Conservation (phyloP, 1,140 invertebrate genomes). For the Drosophila ironensis region DNA sequence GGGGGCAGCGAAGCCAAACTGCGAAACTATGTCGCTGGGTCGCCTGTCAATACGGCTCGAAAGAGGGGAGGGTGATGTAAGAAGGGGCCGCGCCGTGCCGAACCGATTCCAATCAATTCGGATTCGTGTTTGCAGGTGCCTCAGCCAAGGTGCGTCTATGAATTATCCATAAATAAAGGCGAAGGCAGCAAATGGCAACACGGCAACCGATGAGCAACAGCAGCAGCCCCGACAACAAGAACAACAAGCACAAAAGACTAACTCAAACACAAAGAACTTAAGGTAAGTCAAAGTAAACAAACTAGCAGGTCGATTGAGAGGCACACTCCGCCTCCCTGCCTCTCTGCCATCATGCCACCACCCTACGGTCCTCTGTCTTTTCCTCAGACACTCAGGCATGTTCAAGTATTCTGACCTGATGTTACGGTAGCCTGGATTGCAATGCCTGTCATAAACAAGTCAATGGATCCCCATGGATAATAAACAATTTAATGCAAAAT, state of each 20-base stretch:
- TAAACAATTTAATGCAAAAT: constrained; percentile 5
- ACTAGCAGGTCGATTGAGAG: constrained; percentile 8
- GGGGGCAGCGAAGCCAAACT: constrained; percentile 56
- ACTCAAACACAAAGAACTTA: constrained; percentile 48
- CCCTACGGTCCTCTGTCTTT: no score
- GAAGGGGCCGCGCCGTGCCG: background rate
- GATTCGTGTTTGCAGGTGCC: constrained; percentile 53
- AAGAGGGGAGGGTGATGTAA: background rate
- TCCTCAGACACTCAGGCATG: background rate
- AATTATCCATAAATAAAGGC: constrained; percentile 65
- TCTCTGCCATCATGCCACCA: background rate
- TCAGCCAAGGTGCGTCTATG: constrained; percentile 63
- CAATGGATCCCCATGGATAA: constrained; percentile 4
- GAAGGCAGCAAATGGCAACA: constrained; percentile 60
- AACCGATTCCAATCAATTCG: constrained; percentile 45
- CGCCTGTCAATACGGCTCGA: constrained; percentile 34
- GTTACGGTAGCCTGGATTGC: constrained; percentile 13
- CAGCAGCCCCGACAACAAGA: no score
- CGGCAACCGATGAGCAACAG: background rate
- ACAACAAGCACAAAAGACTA: constrained; percentile 25
- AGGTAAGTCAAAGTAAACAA: constrained; percentile 52
- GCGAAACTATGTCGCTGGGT: constrained; percentile 75
- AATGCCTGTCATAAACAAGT: constrained; percentile 22
- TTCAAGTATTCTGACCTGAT: constrained; percentile 14
- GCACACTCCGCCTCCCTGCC: background rate